phyloP scores from a whole-genome alignment of 2,797 vertebrate species.

The Chromis chromis region DNA sequence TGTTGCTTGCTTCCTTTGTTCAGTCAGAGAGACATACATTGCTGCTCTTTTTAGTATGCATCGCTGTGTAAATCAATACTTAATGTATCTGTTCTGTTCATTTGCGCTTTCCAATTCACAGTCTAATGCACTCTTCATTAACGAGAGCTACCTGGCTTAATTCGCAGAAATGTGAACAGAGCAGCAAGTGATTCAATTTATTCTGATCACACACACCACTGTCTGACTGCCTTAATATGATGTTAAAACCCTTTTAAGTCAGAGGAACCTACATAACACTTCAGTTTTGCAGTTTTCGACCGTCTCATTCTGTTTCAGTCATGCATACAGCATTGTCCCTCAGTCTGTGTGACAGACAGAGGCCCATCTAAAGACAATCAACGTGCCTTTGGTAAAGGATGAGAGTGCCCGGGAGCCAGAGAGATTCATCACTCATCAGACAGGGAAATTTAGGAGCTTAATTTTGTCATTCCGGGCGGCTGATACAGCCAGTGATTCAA shows the following conservation, averaged over 20 bases:
- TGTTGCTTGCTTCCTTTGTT: constrained; percentile 31
- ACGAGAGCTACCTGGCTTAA: constrained; percentile 34
- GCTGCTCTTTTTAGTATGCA: constrained; percentile 27
- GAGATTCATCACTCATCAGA: constrained; percentile 77
- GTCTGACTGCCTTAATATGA: constrained; percentile 22
- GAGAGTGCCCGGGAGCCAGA: constrained; percentile 60
- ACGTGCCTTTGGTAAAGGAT: constrained; percentile 73
- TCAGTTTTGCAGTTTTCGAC: constrained; percentile 33
- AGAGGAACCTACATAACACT: constrained; percentile 21
- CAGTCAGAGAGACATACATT: constrained; percentile 33
- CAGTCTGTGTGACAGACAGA: constrained; percentile 55
- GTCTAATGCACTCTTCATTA: constrained; percentile 54
- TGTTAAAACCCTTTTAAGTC: constrained; percentile 36
- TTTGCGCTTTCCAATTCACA: constrained; percentile 62
- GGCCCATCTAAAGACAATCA: constrained; percentile 68
- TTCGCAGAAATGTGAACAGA: constrained; percentile 36
- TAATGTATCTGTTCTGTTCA: constrained; percentile 60
- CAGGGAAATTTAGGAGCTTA: constrained; percentile 83
- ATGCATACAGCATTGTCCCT: constrained; percentile 41
- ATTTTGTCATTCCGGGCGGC: constrained; percentile 76
- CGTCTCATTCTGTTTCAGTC: constrained; percentile 9
- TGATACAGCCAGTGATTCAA: constrained; percentile 76
- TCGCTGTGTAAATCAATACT: constrained; percentile 58
- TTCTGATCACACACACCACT: constrained; percentile 36
- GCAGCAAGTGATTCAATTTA: constrained; percentile 41